A percentile compares a stretch with the other conserved stretches of the same genome.
Conservation (phyloP, 1,140 invertebrate genomes). For the Tetramorium parvispinum region DNA sequence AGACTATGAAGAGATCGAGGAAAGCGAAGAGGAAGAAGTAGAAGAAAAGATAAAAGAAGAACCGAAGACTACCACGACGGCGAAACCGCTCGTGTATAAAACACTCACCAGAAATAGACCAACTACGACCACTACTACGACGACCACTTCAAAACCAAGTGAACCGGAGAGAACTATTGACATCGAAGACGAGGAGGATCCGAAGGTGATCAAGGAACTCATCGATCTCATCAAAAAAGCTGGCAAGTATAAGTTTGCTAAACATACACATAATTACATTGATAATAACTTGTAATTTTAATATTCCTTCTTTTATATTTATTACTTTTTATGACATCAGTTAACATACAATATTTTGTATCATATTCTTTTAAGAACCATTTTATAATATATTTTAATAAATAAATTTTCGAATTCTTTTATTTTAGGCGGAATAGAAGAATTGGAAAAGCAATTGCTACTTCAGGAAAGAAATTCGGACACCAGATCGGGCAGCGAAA, state of each 20-base stretch:
- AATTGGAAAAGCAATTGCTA: slow-evolving; percentile 92
- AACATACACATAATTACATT: slow-evolving; percentile 11
- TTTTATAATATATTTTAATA: slow-evolving; percentile 25
- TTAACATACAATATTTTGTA: not conserved
- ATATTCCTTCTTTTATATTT: not conserved
- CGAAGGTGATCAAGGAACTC: slow-evolving; percentile 93
- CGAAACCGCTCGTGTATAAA: slow-evolving; percentile 81
- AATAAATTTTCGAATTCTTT: slow-evolving; percentile 37
- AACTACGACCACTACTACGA: slow-evolving; percentile 73
- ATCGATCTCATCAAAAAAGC: slow-evolving; percentile 94
- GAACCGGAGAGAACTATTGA: slow-evolving; percentile 48
- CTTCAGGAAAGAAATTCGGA: slow-evolving; percentile 85
- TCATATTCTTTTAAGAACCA: not conserved
- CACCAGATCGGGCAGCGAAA: slow-evolving; percentile 68
- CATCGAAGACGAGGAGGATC: slow-evolving; percentile 89
- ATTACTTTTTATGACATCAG: not conserved
- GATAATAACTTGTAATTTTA: not conserved
- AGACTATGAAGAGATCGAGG: slow-evolving; percentile 83
- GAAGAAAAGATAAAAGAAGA: slow-evolving; percentile 76
- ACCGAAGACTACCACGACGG: slow-evolving; percentile 76
- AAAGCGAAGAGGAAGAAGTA: slow-evolving; percentile 76
- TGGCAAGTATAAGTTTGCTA: slow-evolving; percentile 78
- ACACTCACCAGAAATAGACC: slow-evolving; percentile 81
- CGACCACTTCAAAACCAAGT: slow-evolving; percentile 65
- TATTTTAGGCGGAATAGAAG: slow-evolving; percentile 90